A percentile compares a stretch with the other conserved stretches of the same genome.
These are phyloP conservation scores for Leiothrix lutea DNA, from an alignment of 2,113 vertebrate species.

Conservation along the genomic window DNA sequence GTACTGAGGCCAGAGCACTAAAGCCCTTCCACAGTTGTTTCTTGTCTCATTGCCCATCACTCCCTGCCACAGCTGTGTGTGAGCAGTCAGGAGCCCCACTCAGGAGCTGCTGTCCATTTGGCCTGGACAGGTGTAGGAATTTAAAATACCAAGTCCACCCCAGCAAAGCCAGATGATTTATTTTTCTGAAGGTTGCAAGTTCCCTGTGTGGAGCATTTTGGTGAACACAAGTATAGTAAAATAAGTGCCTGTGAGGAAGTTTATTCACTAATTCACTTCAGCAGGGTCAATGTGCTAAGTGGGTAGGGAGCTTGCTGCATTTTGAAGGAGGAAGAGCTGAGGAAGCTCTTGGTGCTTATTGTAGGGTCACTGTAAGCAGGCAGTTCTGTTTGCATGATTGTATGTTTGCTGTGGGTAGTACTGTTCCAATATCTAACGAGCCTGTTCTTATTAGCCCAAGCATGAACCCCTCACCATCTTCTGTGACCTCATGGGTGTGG, in stretches of 20 bases:
- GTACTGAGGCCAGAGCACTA: background rate
- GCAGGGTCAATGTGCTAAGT: background rate
- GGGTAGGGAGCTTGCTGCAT: background rate
- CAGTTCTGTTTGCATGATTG: background rate
- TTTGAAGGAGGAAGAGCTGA: background rate
- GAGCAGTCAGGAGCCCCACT: background rate
- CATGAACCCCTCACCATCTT: conserved; percentile 88
- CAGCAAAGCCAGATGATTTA: background rate
- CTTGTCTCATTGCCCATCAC: background rate
- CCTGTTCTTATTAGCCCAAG: conserved; percentile 79
- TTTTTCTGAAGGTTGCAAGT: background rate
- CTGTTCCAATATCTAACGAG: background rate
- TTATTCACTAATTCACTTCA: background rate
- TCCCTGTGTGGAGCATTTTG: background rate
- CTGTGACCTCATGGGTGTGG: conserved; percentile 93
- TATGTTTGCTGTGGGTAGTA: background rate
- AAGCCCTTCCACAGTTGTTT: background rate
- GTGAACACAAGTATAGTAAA: background rate
- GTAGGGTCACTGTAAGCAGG: background rate
- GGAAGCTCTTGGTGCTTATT: background rate
- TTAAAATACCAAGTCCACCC: background rate
- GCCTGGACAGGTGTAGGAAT: background rate
- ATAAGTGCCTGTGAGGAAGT: background rate
- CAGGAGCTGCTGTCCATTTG: background rate
- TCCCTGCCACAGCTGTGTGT: background rate